Conservation (phyloP, 2,113 vertebrate genomes). For the Colistium nudipinnis region DNA sequence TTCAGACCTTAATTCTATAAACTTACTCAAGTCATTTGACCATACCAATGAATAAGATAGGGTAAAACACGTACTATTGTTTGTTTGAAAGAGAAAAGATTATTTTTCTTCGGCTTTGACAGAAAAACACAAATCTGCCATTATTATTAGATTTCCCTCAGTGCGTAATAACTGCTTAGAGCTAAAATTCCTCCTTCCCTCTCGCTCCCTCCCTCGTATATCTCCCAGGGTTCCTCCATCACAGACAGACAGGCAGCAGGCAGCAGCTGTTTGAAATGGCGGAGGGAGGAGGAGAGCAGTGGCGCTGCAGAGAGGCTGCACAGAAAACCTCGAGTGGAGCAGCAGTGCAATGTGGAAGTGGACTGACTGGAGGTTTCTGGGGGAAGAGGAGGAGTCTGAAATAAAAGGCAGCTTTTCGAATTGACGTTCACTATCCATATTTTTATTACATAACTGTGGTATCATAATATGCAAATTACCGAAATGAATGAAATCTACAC, state of each 20-base stretch:
- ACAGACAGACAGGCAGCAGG: conserved; percentile 13
- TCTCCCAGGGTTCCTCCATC: conserved; percentile 38
- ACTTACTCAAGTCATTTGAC: too few species aligned
- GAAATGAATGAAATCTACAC: not conserved
- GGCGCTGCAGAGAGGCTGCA: conserved; percentile 8
- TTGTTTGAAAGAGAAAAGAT: too few species aligned
- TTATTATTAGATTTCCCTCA: not conserved
- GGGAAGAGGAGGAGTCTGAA: too few species aligned
- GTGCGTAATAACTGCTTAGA: not conserved
- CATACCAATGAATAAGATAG: too few species aligned
- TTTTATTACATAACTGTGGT: too few species aligned
- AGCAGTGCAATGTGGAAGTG: not conserved
- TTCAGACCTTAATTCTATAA: too few species aligned
- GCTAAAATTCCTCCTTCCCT: not conserved
- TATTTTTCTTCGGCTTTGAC: not conserved
- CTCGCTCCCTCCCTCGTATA: not conserved
- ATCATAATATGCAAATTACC: too few species aligned
- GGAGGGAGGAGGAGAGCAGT: conserved; percentile 34
- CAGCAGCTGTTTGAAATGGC: conserved; percentile 33
- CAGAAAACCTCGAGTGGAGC: conserved; percentile 26
- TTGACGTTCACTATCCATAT: not conserved
- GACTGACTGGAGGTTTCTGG: not conserved
- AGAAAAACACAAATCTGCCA: not conserved
- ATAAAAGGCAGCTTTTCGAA: not conserved
- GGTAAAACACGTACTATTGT: too few species aligned